Evolutionary conservation across 1,140 invertebrate genomes (phyloP).

Genomic region (Scaptodrosophila lebanonensis): DNA sequence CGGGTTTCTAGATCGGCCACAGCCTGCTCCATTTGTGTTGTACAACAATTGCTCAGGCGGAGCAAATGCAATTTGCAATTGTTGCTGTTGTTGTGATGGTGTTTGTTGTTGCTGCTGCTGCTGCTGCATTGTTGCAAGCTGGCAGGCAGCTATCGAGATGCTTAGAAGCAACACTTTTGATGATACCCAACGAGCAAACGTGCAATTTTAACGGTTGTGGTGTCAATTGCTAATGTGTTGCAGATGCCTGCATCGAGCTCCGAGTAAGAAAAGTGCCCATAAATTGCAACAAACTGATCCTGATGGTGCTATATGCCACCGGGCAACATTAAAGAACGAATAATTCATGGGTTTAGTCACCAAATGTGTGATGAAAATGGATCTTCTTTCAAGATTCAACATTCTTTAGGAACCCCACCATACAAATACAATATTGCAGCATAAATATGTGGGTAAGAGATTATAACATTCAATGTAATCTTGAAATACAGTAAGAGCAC

Average conservation of each 20-base stretch:
- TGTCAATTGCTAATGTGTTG: conserved; percentile 30
- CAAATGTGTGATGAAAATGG: too few relatives aligned
- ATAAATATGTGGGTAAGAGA: too few relatives aligned
- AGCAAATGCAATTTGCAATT: conserved; percentile 61
- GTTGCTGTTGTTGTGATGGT: too few relatives aligned
- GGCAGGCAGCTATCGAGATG: too few relatives aligned
- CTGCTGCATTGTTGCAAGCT: conserved; percentile 60
- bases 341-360: too few relatives aligned
- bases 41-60: conserved; percentile 45
- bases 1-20: conserved; percentile 31
- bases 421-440: too few relatives aligned
- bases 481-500: too few relatives aligned
- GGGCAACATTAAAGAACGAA: too few relatives aligned
- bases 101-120: conserved; percentile 38
- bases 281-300: conserved; percentile 39
- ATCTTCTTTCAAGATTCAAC: too few relatives aligned
- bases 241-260: conserved; percentile 7
- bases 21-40: conserved; percentile 47
- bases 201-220: conserved; percentile 71
- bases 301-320: too few relatives aligned
- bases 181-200: conserved; percentile 58
- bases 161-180: conserved; percentile 68
- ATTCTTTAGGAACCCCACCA: too few relatives aligned
- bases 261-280: conserved; percentile 2
- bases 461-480: too few relatives aligned